A percentile compares a stretch with the other conserved stretches of the same genome.
Evolutionary conservation across 2,888 invertebrate genomes (phyloP).

Genomic region (Blomia tropicalis): DNA sequence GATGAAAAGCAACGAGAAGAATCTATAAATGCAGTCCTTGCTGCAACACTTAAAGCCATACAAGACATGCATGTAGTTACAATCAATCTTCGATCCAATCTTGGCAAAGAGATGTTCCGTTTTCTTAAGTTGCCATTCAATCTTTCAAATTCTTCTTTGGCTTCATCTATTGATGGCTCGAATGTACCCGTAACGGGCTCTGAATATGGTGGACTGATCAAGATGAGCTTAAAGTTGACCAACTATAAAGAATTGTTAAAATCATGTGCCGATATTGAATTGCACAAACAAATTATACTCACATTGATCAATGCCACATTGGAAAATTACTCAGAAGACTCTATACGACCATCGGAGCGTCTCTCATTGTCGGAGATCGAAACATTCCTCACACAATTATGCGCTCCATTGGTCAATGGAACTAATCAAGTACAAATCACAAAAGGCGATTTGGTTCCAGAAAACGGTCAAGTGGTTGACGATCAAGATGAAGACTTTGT

Average conservation of each 20-base stretch:
- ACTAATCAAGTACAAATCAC: neutral
- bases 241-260: constrained; percentile 22
- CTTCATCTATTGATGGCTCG: neutral
- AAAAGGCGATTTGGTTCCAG: neutral
- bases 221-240: constrained; percentile 25
- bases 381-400: constrained; percentile 23
- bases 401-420: constrained; percentile 24
- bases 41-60: constrained; percentile 19
- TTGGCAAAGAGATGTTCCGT: constrained; percentile 57
- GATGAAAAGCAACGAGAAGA: constrained; percentile 15
- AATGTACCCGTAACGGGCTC: neutral
- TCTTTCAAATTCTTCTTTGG: neutral
- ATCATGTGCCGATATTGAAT: constrained; percentile 14
- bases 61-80: constrained; percentile 21
- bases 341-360: constrained; percentile 16
- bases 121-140: constrained; percentile 68
- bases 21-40: constrained; percentile 23
- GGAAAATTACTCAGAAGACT: constrained; percentile 21
- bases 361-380: constrained; percentile 23
- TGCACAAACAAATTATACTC: constrained; percentile 25
- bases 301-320: constrained; percentile 23
- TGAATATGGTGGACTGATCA: constrained; percentile 16
- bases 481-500: constrained; percentile 61
- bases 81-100: constrained; percentile 13
- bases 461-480: constrained; percentile 9